Evolutionary conservation across 2,113 vertebrate genomes (phyloP).

Genomic region (Stigmatopora nigra): DNA sequence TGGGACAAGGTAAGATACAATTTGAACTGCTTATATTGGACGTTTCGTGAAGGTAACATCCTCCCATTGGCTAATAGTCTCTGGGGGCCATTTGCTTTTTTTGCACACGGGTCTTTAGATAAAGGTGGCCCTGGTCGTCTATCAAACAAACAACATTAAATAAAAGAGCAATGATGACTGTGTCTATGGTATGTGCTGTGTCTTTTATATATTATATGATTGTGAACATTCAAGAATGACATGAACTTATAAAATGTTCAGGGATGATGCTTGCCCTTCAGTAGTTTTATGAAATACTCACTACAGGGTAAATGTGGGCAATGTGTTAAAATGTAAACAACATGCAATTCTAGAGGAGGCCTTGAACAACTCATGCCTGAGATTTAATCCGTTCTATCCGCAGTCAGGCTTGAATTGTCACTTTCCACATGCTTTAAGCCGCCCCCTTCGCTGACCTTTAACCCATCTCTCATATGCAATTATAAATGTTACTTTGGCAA

Average conservation of each 20-base stretch:
- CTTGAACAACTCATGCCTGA: neutral
- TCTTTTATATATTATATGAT: neutral
- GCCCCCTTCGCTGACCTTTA: neutral
- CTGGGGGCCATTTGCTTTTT: no score
- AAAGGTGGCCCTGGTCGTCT: no score
- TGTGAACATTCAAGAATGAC: no score
- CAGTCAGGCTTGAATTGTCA: constrained; percentile 3
- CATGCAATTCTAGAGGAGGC: neutral
- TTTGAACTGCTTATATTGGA: no score
- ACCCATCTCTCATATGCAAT: neutral
- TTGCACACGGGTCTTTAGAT: no score
- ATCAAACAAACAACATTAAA: no score
- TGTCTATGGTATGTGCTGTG: no score
- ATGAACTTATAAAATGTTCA: neutral
- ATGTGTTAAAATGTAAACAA: constrained; percentile 7
- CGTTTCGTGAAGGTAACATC: no score
- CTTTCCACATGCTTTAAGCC: constrained; percentile 1
- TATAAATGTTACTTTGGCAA: neutral
- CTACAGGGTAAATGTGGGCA: neutral
- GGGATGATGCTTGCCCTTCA: neutral
- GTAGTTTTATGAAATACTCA: neutral
- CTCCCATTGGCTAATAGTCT: no score
- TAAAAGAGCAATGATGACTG: no score
- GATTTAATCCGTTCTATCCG: constrained; percentile 2
- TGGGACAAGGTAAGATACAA: no score